These are phyloP conservation scores for Chroicocephalus ridibundus DNA, from an alignment of 2,113 vertebrate species.

Conservation along the genomic window DNA sequence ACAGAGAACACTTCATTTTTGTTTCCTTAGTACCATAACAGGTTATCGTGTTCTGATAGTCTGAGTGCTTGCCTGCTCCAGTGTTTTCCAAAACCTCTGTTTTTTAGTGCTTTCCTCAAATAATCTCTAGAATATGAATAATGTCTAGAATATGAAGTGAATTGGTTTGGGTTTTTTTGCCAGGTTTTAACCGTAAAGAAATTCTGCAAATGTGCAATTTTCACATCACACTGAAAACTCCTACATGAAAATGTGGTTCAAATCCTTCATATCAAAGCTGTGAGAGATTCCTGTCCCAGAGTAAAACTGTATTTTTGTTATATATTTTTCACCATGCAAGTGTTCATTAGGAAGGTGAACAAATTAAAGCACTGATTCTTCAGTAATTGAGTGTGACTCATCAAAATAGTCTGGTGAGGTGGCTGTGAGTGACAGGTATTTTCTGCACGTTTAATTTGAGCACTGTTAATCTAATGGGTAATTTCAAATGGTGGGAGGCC, in stretches of 20 bases:
- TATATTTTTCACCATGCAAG: neutral
- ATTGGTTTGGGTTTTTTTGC: neutral
- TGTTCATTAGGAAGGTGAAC: neutral
- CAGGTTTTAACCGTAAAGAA: neutral
- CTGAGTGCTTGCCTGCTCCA: neutral
- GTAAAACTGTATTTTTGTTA: neutral
- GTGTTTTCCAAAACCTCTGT: neutral
- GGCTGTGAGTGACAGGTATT: neutral
- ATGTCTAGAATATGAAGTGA: neutral
- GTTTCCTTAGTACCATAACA: neutral
- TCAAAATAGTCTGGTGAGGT: neutral
- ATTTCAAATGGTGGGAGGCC: too few relatives aligned
- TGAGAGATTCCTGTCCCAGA: neutral
- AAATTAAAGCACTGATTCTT: neutral
- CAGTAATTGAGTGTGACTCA: neutral
- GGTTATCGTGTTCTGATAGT: neutral
- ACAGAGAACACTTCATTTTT: neutral
- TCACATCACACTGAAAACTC: neutral
- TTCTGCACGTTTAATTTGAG: neutral
- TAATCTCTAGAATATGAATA: neutral
- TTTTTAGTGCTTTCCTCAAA: neutral
- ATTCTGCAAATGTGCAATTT: neutral
- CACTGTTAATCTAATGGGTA: fast-evolving
- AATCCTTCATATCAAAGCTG: neutral
- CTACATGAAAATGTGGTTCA: neutral